These are phyloP conservation scores for Zoanthus sansibaricus DNA, from an alignment of 92 coral and sea anemone genomes.

Conservation along the genomic window DNA sequence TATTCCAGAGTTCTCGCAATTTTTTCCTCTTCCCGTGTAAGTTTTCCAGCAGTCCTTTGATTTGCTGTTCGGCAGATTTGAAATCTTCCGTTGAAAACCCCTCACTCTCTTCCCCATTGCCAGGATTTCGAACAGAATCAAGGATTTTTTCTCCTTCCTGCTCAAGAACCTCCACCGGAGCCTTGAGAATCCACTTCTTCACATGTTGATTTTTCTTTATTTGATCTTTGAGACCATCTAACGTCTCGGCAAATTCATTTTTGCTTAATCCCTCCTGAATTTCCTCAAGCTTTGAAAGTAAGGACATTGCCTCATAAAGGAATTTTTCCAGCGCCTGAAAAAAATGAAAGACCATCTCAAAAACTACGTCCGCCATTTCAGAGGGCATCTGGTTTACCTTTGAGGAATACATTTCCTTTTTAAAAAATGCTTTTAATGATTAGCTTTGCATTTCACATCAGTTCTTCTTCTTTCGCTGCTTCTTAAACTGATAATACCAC, in stretches of 20 bases:
- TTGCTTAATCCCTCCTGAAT: constrained; percentile 91
- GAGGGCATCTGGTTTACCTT: constrained; percentile 14
- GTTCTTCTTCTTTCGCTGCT: not conserved
- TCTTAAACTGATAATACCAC: not conserved
- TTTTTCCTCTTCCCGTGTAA: constrained; percentile 89
- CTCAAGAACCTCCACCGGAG: constrained; percentile 93
- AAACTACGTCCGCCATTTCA: constrained; percentile 17
- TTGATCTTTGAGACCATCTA: constrained; percentile 89
- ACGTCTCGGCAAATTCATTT: constrained; percentile 88
- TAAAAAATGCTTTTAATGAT: not conserved
- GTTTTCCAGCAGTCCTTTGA: constrained; percentile 82
- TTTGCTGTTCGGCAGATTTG: constrained; percentile 83
- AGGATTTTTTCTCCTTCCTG: constrained; percentile 92
- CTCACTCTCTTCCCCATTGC: constrained; percentile 74
- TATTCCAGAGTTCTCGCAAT: constrained; percentile 93
- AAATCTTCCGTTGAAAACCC: constrained; percentile 79
- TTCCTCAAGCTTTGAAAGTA: constrained; percentile 95
- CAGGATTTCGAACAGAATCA: constrained; percentile 72
- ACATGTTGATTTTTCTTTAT: constrained; percentile 96
- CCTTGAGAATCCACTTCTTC: constrained; percentile 96
- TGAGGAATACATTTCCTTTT: not conserved
- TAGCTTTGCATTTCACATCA: not conserved
- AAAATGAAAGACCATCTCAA: constrained; percentile 31
- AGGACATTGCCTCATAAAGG: constrained; percentile 95
- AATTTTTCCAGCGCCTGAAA: constrained; percentile 96